Percentiles rank a stretch among this genome's conserved stretches.
Conservation (phyloP, 1,140 invertebrate species). For the Charaxes varanes region DNA sequence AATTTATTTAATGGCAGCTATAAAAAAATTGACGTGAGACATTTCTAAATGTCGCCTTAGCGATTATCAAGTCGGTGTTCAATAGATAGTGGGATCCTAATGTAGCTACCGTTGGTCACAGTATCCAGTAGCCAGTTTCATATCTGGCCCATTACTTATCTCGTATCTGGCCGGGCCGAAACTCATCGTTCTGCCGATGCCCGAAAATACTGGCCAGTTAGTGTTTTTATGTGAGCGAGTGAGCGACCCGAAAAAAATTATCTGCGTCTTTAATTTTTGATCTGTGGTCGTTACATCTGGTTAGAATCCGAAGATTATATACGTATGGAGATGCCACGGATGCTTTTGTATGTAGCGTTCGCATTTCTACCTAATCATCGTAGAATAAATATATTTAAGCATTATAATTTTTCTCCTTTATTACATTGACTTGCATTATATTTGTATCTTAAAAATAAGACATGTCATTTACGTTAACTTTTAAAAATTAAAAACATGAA, state of each 20-base stretch:
- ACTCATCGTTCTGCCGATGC: slow-evolving; percentile 51
- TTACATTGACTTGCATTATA: no score
- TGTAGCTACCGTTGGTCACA: slow-evolving; percentile 46
- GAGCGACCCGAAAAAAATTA: slow-evolving; percentile 33
- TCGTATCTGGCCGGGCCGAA: slow-evolving; percentile 37
- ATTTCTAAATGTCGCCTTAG: slow-evolving; percentile 11
- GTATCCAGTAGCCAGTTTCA: slow-evolving; percentile 49
- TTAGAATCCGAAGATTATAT: slow-evolving; percentile 40
- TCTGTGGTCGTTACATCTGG: slow-evolving; percentile 43
- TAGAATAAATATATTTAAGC: no score
- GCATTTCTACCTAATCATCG: no score
- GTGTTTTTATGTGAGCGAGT: slow-evolving; percentile 41
- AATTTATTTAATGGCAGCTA: slow-evolving; percentile 1
- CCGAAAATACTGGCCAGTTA: slow-evolving; percentile 44
- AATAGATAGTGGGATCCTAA: slow-evolving; percentile 26
- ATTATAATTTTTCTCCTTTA: no score
- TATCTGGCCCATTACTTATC: slow-evolving; percentile 55
- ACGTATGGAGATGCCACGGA: slow-evolving; percentile 39
- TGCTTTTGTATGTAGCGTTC: no score
- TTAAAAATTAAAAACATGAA: no score
- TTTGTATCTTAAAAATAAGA: no score
- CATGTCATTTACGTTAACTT: no score
- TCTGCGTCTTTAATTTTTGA: slow-evolving; percentile 23
- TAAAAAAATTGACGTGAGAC: slow-evolving; percentile 5
- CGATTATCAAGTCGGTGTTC: slow-evolving; percentile 14